These are phyloP conservation scores for Muraenolepis orangiensis DNA, from an alignment of 2,797 vertebrate genomes.

Conservation along the genomic window DNA sequence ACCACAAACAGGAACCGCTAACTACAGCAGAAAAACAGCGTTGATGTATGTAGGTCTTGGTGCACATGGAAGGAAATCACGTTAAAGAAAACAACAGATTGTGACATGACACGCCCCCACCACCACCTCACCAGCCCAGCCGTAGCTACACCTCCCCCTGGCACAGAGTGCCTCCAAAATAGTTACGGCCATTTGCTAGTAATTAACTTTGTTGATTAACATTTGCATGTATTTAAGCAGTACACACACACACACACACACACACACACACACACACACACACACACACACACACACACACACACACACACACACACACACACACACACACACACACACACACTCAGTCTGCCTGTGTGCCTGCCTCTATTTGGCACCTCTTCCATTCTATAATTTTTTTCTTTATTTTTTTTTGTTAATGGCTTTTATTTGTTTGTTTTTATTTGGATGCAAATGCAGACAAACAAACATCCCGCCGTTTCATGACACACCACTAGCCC, in stretches of 20 bases:
- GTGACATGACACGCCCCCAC: too few relatives aligned
- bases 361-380: neutral
- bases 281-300: slow-evolving; percentile 8
- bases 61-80: too few relatives aligned
- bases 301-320: slow-evolving; percentile 9
- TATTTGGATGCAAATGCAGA: neutral
- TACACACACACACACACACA: slow-evolving; percentile 5
- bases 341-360: too few relatives aligned
- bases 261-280: slow-evolving; percentile 9
- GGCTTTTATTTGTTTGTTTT: neutral
- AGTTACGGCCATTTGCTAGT: slow-evolving; percentile 60
- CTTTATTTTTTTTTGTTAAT: too few relatives aligned
- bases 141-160: too few relatives aligned
- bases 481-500: neutral
- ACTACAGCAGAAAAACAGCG: neutral
- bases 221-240: too few relatives aligned
- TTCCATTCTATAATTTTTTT: neutral
- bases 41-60: neutral
- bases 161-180: slow-evolving; percentile 30
- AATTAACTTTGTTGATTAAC: slow-evolving; percentile 53
- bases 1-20: neutral
- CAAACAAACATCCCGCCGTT: slow-evolving; percentile 18
- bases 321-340: slow-evolving; percentile 9
- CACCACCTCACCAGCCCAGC: too few relatives aligned
- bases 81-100: too few relatives aligned